Conservation (phyloP, 2,113 vertebrate species). For the Pterocles gutturalis region DNA sequence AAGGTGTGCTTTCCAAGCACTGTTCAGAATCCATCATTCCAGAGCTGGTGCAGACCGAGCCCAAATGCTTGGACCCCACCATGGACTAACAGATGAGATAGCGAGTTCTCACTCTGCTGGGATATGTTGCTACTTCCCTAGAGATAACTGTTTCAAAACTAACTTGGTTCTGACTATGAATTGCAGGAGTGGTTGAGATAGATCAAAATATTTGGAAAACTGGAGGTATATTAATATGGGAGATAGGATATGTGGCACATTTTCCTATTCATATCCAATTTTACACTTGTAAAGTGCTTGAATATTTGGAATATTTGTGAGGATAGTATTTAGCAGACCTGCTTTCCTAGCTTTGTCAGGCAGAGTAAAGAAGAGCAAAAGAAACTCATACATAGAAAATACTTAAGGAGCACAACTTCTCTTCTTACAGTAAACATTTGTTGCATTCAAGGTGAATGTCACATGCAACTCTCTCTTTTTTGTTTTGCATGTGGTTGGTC, state of each 20-base stretch:
- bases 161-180: not conserved
- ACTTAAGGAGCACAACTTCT: not conserved
- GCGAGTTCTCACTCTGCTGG: not conserved
- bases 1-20: not conserved
- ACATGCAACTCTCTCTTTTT: not conserved
- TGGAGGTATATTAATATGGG: not conserved
- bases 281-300: not conserved
- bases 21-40: fast-evolving
- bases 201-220: not conserved
- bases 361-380: not conserved
- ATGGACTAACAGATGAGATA: fast-evolving
- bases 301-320: not conserved
- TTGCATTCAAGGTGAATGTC: not conserved
- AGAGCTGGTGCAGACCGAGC: fast-evolving
- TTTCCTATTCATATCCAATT: not conserved
- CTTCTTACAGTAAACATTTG: not conserved
- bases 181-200: not conserved
- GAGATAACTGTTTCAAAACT: not conserved
- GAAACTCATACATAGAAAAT: not conserved
- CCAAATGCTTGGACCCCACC: not conserved
- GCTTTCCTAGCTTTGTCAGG: not conserved
- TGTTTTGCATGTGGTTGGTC: not conserved
- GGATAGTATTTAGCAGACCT: not conserved
- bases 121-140: not conserved
- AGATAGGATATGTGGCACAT: not conserved